A percentile compares a stretch with the other conserved stretches of the same genome.
Conservation (phyloP, 2,797 vertebrate genomes). For the Discoglossus pictus region DNA sequence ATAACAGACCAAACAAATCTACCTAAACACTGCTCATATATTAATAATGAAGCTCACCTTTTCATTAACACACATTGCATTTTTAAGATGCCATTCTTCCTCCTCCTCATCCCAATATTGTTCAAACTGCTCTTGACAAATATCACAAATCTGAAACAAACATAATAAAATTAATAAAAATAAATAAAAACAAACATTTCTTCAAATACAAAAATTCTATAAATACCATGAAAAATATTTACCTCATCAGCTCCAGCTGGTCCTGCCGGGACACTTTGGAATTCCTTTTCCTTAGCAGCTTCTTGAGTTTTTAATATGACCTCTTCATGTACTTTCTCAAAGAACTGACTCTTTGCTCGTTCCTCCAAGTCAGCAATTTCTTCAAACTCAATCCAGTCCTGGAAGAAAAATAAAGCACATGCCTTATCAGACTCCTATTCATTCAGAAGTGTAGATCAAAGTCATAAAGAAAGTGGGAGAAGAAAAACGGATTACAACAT, state of each 20-base stretch:
- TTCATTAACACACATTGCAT: conserved; percentile 90
- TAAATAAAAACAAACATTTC: background rate
- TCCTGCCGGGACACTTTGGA: conserved; percentile 90
- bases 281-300: conserved; percentile 92
- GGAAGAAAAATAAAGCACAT: conserved; percentile 19
- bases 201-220: conserved; percentile 81
- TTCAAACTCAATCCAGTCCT: conserved; percentile 99
- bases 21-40: no score
- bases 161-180: background rate
- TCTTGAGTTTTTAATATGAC: conserved; percentile 95
- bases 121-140: conserved; percentile 96
- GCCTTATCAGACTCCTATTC: no score
- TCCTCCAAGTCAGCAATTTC: conserved; percentile 98
- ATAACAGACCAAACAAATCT: no score
- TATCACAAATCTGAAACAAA: conserved; percentile 85
- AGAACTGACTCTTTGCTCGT: conserved; percentile 95
- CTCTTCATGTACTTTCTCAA: conserved; percentile 95
- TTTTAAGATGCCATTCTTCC: conserved; percentile 97
- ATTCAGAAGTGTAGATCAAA: no score
- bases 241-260: conserved; percentile 93
- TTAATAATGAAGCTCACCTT: conserved; percentile 79
- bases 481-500: no score
- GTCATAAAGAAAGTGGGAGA: no score
- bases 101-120: conserved; percentile 99
- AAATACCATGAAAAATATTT: conserved; percentile 63